Evolutionary conservation across 2,797 vertebrate genomes (phyloP), one percentile per base, ranked within the genome.

Genomic region (Monodelphis domestica): DNA sequence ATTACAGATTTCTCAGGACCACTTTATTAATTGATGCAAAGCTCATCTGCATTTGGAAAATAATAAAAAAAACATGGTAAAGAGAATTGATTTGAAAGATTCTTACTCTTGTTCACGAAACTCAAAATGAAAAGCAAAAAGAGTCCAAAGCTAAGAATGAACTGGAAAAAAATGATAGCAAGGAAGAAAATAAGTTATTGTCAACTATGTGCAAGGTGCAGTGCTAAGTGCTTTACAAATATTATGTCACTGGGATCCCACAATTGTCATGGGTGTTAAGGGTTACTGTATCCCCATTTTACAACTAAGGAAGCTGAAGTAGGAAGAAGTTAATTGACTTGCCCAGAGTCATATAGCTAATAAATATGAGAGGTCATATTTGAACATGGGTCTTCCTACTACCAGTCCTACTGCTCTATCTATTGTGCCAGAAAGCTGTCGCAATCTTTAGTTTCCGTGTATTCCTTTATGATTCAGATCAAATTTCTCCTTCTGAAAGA

Each of bases 61-160:
- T 91, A 91, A 56, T 45, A 26, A 24, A 0, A 24, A 90, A 87
- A 91, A 88, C 88, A 57, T 21, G 89, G 12, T 45, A 78, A 70
- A 38, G 15, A 38, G 6, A 78, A 45, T 78, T 3, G 78, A 50
- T 55, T 33, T 70, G 53, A 89, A 26, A n/a, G 53, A 87, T 78
- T 95, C 24, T 90, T 90, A 87, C 15, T 93, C 11, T 21, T 94
- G 92, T 89, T 50, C 28, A 54, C 29, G 93, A 89, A 38, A 89
- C 29, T 30, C 28, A 91, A 91, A 95, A 89, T 90, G 29, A 38
- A 87, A 94, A 88, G 89, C 6, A 51, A 88, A 93, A 78, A 59
- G 12, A 1, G 1, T 30, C 55, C 90, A 88, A 54, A 93, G 28
- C 29, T n/a, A 94, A 94, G 4, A 63, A 30, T 33, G 33, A 89